Conservation (phyloP, 1,140 invertebrate genomes). For the Listronotus oregonensis region DNA sequence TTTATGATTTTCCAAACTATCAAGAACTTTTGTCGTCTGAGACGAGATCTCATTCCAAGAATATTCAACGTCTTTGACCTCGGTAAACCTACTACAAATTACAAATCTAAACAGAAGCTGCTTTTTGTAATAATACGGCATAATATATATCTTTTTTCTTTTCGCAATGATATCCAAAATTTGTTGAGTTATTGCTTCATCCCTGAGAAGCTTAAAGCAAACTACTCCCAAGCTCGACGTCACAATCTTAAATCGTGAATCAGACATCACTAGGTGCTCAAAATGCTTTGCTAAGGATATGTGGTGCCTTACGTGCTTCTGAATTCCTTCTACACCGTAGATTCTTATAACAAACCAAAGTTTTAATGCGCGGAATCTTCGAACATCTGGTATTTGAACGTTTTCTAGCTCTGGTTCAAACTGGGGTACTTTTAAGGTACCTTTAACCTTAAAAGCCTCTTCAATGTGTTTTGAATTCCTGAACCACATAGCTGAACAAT, state of each 20-base stretch:
- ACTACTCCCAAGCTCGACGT: slow-evolving; percentile 74
- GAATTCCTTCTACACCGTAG: slow-evolving; percentile 81
- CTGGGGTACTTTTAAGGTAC: slow-evolving; percentile 65
- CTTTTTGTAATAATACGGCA: slow-evolving; percentile 71
- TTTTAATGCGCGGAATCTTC: slow-evolving; percentile 90
- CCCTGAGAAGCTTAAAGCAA: slow-evolving; percentile 83
- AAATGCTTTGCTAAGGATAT: slow-evolving; percentile 79
- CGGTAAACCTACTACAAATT: slow-evolving; percentile 75
- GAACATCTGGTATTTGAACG: slow-evolving; percentile 91
- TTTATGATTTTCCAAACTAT: background rate
- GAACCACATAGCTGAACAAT: slow-evolving; percentile 88
- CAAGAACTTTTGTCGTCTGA: slow-evolving; percentile 43
- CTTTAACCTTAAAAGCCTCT: slow-evolving; percentile 87
- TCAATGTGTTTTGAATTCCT: slow-evolving; percentile 79
- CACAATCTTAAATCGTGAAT: slow-evolving; percentile 78
- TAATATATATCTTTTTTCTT: slow-evolving; percentile 82
- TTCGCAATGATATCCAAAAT: slow-evolving; percentile 78
- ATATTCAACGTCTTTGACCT: slow-evolving; percentile 73
- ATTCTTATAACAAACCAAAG: slow-evolving; percentile 91
- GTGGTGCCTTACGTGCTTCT: slow-evolving; percentile 77
- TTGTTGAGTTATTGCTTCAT: slow-evolving; percentile 73
- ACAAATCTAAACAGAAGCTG: slow-evolving; percentile 81
- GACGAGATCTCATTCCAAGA: slow-evolving; percentile 80
- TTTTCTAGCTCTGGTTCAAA: slow-evolving; percentile 86
- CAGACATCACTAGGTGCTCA: slow-evolving; percentile 68